Conservation (phyloP, 2,888 invertebrate genomes). For the Ferrisia virgata region DNA sequence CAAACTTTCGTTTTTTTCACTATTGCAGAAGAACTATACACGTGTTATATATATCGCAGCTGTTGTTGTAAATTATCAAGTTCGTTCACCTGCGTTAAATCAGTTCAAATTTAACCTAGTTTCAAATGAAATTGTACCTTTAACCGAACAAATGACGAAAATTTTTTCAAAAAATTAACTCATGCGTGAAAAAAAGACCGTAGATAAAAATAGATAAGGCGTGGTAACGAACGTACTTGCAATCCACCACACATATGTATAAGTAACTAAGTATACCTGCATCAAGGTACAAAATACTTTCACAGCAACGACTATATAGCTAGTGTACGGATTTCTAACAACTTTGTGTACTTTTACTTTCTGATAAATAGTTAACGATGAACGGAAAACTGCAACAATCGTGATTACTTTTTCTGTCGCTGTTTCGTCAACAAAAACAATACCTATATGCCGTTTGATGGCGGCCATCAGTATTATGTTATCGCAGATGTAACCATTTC, state of each 20-base stretch:
- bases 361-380: not conserved
- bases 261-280: no score
- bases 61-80: no score
- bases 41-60: no score
- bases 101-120: not conserved
- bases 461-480: not conserved
- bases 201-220: not conserved
- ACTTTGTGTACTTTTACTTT: constrained; percentile 30
- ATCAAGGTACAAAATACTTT: constrained; percentile 9
- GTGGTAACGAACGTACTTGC: no score
- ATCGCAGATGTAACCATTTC: not conserved
- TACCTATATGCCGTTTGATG: not conserved
- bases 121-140: not conserved
- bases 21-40: no score
- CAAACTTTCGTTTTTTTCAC: not conserved
- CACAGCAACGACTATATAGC: not conserved
- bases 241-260: no score
- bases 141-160: not conserved
- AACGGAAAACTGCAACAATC: not conserved
- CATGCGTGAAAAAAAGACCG: not conserved
- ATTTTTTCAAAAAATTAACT: not conserved
- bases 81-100: not conserved
- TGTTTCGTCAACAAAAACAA: not conserved
- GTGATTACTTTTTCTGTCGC: not conserved
- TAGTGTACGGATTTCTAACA: constrained; percentile 28